Evolutionary conservation across 1,140 invertebrate genomes (phyloP).

Genomic region (Liolophura sinensis): DNA sequence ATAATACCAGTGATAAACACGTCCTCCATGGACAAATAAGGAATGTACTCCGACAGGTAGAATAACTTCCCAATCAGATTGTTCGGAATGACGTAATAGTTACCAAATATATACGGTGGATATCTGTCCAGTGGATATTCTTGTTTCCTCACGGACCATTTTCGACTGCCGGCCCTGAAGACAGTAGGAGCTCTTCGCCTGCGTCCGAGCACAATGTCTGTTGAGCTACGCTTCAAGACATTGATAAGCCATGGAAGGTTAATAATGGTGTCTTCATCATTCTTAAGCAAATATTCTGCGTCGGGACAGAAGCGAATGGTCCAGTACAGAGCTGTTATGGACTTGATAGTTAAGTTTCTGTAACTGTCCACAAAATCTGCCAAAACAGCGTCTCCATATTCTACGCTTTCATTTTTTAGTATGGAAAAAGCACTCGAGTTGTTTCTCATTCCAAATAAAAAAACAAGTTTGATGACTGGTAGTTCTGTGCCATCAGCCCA

Average conservation of each 20-base stretch:
- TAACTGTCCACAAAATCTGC: no score
- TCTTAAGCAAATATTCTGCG: no score
- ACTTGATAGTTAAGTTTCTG: no score
- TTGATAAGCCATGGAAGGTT: constrained; percentile 61
- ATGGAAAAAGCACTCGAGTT: no score
- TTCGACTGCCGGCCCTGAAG: constrained; percentile 8
- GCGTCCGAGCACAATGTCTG: constrained; percentile 8
- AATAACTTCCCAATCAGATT: constrained; percentile 28
- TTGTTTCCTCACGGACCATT: constrained; percentile 39
- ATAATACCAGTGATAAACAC: constrained; percentile 60
- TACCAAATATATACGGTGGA: constrained; percentile 42
- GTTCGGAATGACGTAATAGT: constrained; percentile 44
- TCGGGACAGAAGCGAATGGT: no score
- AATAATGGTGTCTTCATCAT: constrained; percentile 48
- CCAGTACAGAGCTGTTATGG: no score
- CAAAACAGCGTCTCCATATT: no score
- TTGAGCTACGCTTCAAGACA: background rate
- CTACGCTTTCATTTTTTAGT: constrained; percentile 18
- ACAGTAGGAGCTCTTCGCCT: no score
- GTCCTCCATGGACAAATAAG: constrained; percentile 56
- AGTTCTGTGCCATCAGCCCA: constrained; percentile 18
- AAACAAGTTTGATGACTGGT: constrained; percentile 20
- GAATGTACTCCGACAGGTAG: constrained; percentile 33
- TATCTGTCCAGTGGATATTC: constrained; percentile 38
- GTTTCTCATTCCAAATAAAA: constrained; percentile 19